Conservation (phyloP, 2,797 vertebrate species). For the Okamejei kenojei region DNA sequence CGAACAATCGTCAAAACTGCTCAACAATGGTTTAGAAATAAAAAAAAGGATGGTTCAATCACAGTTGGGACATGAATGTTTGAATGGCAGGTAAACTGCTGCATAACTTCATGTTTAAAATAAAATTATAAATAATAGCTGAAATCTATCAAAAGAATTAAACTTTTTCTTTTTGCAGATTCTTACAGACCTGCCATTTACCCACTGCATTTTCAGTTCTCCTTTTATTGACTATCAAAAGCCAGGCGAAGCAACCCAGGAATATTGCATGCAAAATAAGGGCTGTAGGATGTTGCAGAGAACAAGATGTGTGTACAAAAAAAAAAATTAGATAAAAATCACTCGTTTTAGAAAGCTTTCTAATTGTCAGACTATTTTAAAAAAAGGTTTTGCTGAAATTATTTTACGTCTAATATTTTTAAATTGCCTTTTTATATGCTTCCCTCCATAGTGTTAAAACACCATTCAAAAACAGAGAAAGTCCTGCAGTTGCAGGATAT, state of each 20-base stretch:
- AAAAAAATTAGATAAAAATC: neutral
- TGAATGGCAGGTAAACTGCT: neutral
- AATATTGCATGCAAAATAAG: neutral
- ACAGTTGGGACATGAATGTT: neutral
- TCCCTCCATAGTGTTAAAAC: neutral
- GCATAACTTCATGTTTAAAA: neutral
- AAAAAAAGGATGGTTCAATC: neutral
- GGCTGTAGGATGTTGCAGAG: neutral
- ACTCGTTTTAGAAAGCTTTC: neutral
- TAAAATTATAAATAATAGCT: neutral
- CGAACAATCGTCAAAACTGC: neutral
- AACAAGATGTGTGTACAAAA: neutral
- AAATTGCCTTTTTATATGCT: neutral
- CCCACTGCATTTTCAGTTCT: slow-evolving; percentile 11
- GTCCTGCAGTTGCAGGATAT: no score
- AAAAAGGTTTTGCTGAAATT: neutral
- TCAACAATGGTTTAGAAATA: neutral
- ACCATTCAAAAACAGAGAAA: no score
- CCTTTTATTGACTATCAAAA: neutral
- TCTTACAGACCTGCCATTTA: neutral
- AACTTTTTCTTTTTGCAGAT: neutral
- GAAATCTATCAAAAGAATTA: neutral
- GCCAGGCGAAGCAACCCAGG: neutral
- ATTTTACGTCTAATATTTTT: neutral
- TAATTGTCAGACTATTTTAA: neutral